Evolutionary conservation across 37 sponge, comb jelly and placozoan species (phyloP).

Genomic region (Chondrilla cf. caribensis): DNA sequence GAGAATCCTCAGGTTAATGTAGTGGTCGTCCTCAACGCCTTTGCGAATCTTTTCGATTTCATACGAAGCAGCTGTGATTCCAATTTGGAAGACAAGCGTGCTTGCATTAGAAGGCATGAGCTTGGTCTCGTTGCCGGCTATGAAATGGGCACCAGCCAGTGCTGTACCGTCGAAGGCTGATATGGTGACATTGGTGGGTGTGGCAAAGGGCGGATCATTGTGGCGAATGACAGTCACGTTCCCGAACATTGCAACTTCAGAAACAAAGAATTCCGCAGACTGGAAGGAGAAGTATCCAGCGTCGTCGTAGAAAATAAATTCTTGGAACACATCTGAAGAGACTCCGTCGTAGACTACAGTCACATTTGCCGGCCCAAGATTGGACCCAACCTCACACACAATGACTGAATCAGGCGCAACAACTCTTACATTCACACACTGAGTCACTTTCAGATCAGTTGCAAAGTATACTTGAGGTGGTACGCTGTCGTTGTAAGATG

Average conservation of each 20-base stretch:
- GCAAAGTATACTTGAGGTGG: constrained; percentile 45
- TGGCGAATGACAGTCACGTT: constrained; percentile 73
- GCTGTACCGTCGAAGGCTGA: constrained; percentile 69
- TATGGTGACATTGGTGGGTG: constrained; percentile 73
- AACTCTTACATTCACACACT: constrained; percentile 57
- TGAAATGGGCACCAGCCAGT: constrained; percentile 50
- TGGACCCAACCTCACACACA: constrained; percentile 55
- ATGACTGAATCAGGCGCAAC: constrained; percentile 54
- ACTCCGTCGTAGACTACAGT: constrained; percentile 63
- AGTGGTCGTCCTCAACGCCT: constrained; percentile 75
- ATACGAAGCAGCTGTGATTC: constrained; percentile 55
- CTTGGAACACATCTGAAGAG: constrained; percentile 20
- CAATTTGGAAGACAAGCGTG: constrained; percentile 41
- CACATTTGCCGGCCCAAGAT: constrained; percentile 72
- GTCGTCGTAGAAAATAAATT: constrained; percentile 75
- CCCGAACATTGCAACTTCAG: constrained; percentile 57
- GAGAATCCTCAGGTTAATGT: constrained; percentile 48
- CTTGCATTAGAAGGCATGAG: constrained; percentile 40
- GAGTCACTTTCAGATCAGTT: constrained; percentile 35
- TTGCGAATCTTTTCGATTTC: constrained; percentile 54
- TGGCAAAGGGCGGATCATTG: constrained; percentile 53
- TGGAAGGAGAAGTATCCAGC: constrained; percentile 76
- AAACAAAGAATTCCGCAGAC: constrained; percentile 61
- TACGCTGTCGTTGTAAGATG: constrained; percentile 34
- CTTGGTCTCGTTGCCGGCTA: constrained; percentile 48